Evolutionary conservation across 2,113 vertebrate genomes (phyloP).

Genomic region (Fregetta grallaria): DNA sequence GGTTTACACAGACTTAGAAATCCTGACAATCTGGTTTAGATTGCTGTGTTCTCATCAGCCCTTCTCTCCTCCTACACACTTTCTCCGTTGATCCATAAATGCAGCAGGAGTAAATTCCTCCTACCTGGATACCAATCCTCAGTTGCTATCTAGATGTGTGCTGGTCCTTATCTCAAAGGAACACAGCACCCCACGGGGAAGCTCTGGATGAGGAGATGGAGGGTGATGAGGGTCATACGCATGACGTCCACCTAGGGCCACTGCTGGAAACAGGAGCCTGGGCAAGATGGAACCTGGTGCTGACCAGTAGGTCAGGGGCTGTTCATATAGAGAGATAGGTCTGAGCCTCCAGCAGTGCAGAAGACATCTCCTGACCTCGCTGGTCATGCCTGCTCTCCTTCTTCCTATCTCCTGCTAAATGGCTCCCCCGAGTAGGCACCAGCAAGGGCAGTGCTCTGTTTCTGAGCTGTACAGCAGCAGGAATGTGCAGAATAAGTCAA

Average conservation of each 20-base stretch:
- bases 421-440: not conserved
- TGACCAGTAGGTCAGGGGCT: not conserved
- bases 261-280: not conserved
- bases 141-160: not conserved
- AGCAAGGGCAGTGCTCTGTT: not conserved
- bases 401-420: not conserved
- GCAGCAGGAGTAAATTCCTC: not conserved
- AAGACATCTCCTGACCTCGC: not conserved
- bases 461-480: not conserved
- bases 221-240: rapidly evolving
- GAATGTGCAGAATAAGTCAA: not conserved
- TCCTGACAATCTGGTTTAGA: not conserved
- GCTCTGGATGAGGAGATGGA: not conserved
- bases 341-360: not conserved
- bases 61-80: not conserved
- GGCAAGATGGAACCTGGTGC: not conserved
- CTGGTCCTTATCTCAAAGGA: not conserved
- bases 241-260: not conserved
- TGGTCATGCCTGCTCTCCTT: not conserved
- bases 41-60: not conserved
- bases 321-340: not conserved
- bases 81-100: not conserved
- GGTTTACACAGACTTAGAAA: not conserved
- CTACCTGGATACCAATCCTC: not conserved
- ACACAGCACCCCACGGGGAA: rapidly evolving